A percentile compares a stretch with the other conserved stretches of the same genome.
phyloP scores from a whole-genome alignment of 37 sponge, comb jelly and placozoan genomes.

The Aplysina aerophoba region DNA sequence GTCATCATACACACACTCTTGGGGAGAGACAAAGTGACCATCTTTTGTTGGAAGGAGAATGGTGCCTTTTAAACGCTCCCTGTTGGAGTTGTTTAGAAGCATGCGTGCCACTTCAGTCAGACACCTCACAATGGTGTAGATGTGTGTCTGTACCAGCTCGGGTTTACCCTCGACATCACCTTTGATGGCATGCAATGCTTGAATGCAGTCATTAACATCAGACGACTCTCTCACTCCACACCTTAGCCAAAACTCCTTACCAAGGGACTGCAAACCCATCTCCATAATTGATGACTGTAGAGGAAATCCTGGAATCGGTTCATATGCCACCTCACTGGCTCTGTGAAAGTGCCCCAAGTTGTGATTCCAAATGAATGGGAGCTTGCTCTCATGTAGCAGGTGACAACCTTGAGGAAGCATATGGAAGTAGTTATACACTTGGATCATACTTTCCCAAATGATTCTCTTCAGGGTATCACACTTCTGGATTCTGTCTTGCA shows the following conservation, averaged over 20 bases:
- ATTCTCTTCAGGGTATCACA: not conserved
- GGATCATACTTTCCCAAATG: not conserved
- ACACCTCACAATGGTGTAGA: no score
- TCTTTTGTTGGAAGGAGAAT: slow-evolving; percentile 50
- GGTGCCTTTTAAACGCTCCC: not conserved
- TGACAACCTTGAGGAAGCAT: not conserved
- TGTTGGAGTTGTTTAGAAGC: no score
- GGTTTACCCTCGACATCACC: no score
- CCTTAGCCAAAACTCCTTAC: slow-evolving; percentile 8
- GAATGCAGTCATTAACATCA: not conserved
- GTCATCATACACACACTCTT: slow-evolving; percentile 66
- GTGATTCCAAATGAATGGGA: slow-evolving; percentile 18
- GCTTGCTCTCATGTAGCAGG: not conserved
- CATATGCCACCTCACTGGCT: not conserved
- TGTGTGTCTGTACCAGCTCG: no score
- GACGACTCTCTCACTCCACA: not conserved
- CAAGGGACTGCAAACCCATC: not conserved
- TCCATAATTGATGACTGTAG: not conserved
- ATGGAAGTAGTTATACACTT: not conserved
- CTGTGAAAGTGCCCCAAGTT: not conserved
- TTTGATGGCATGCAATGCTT: not conserved
- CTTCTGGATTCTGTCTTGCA: not conserved
- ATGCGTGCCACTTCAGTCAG: no score
- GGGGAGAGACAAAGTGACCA: slow-evolving; percentile 6
- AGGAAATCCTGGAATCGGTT: not conserved